Evolutionary conservation across 1,140 invertebrate species (phyloP).

Genomic region (Pseudomyrmex cubaensis): DNA sequence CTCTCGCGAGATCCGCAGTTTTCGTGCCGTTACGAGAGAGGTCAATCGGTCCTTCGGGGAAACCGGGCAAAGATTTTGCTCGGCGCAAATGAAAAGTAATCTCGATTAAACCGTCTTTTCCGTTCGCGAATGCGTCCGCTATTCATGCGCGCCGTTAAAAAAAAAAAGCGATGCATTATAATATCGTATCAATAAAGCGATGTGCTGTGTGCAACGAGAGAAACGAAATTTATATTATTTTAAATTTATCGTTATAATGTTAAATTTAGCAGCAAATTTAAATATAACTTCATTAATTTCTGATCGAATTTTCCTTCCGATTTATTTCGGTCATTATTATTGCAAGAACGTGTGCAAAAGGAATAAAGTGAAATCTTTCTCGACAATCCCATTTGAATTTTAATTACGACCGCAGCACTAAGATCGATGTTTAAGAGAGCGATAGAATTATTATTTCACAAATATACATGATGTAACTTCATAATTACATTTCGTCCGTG

Average conservation of each 20-base stretch:
- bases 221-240: not conserved
- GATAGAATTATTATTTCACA: not conserved
- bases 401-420: too few species aligned
- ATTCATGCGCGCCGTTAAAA: not conserved
- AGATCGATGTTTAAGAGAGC: not conserved
- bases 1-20: slow-evolving; percentile 46
- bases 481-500: not conserved
- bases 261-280: not conserved
- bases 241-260: not conserved
- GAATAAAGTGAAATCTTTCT: too few species aligned
- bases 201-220: not conserved
- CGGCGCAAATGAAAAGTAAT: slow-evolving; percentile 56
- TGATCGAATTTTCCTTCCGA: too few species aligned
- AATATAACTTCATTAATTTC: too few species aligned
- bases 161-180: not conserved
- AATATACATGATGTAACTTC: not conserved
- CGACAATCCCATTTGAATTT: too few species aligned
- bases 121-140: not conserved
- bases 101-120: slow-evolving; percentile 25
- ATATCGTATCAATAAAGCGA: not conserved
- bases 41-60: slow-evolving; percentile 56
- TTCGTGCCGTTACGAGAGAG: slow-evolving; percentile 57
- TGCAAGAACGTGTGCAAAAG: too few species aligned
- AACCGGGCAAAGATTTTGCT: slow-evolving; percentile 37
- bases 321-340: not conserved